Percentiles rank a stretch among this genome's conserved stretches.
Conservation (phyloP, 2,888 invertebrate species). For the Drosophila histrio region DNA sequence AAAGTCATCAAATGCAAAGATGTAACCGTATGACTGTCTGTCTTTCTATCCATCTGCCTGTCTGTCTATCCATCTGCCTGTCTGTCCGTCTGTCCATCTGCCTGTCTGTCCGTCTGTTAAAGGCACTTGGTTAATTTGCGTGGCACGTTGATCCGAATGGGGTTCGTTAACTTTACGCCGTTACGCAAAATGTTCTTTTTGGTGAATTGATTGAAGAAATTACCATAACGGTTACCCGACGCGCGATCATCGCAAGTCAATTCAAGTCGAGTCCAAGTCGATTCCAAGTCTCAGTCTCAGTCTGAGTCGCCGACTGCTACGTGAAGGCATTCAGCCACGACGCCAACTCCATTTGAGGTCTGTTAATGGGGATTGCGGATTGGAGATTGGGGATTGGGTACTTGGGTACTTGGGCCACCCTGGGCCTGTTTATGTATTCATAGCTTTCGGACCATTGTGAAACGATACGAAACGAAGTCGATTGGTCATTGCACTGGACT, state of each 20-base stretch:
- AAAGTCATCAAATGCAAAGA: constrained; percentile 50
- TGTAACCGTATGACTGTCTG: background rate
- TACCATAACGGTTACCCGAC: constrained; percentile 69
- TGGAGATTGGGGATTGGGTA: background rate
- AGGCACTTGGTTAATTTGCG: constrained; percentile 55
- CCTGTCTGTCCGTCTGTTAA: background rate
- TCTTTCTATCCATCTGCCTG: no score
- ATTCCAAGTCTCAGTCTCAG: background rate
- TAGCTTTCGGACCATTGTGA: constrained; percentile 42
- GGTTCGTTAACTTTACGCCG: constrained; percentile 69
- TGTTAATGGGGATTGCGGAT: constrained; percentile 11
- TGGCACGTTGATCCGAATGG: constrained; percentile 55
- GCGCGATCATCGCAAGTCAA: constrained; percentile 20
- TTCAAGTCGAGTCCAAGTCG: background rate
- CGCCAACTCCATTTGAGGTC: constrained; percentile 35
- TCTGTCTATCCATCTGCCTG: background rate
- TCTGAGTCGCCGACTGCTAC: constrained; percentile 5
- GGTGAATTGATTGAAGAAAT: constrained; percentile 70
- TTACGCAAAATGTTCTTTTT: constrained; percentile 75
- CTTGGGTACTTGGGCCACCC: constrained; percentile 25
- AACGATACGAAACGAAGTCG: constrained; percentile 39
- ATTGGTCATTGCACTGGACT: constrained; percentile 68
- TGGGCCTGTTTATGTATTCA: constrained; percentile 55
- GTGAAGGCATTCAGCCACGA: constrained; percentile 17
- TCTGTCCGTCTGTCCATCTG: background rate